Base-by-base conservation (phyloP, 2,888 invertebrate genomes). In the Synergus japonicus region DNA sequence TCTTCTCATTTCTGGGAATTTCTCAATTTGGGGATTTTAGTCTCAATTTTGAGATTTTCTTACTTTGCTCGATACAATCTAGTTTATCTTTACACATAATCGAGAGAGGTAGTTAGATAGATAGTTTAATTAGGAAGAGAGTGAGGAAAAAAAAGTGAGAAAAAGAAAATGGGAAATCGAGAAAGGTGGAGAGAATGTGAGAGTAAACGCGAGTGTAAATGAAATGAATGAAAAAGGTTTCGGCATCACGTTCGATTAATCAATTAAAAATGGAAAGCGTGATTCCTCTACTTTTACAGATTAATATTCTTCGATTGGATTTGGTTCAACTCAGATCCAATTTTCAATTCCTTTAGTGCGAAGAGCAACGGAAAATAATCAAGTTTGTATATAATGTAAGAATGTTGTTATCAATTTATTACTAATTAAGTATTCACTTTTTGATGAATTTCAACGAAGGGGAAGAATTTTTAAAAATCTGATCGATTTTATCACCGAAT, bases 301-400 rank as follows among this genome's bases (percentile, higher is more conserved):
- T 73, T 54, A 73, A 73, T 54, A 37, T 37, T 73, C 73, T 54
- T 73, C 15, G 37, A 4, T 18, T 66, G 73, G 54, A 73, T 73
- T 73, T 73, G 41, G 54, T 15, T 54, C n/a, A 54, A n/a, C 37
- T 54, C 54, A 67, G 78, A 79, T 81, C 46, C 5, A 64, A n/a
- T 29, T 49, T 49, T 18, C 22, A 37, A 80, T 80, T 82, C 82
- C 81, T 86, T 85, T 83, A 84, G 86, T 85, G 85, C 86, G 86
- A 87, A 86, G 87, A 87, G 87, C 87, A 87, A 88, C 86, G 83
- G 83, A 78, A 81, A 73, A 83, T 85, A 86, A 86, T 86, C 85
- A 86, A 85, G 81, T 87, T 83, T 91, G 91, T 91, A 90, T 86
- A 90, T 90, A 91, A 88, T 90, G 88, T 88, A 90, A 90, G 86